phyloP scores from a whole-genome alignment of 2,113 vertebrate genomes.

The Caracal caracal region DNA sequence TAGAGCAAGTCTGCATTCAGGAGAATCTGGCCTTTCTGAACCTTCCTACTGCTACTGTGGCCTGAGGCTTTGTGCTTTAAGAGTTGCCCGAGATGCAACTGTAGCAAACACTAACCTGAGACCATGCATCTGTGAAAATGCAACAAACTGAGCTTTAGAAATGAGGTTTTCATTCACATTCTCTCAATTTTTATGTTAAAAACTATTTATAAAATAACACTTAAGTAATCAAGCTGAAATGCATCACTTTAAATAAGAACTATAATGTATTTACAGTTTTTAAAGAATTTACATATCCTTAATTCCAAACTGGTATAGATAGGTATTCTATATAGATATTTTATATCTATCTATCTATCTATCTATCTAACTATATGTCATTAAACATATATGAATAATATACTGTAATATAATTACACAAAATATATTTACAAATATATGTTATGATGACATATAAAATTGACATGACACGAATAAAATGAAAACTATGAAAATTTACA shows the following conservation, averaged over 20 bases:
- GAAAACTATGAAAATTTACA: background rate
- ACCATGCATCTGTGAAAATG: background rate
- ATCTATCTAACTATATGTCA: background rate
- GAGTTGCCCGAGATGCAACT: too few species aligned
- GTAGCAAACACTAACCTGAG: background rate
- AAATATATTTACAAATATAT: background rate
- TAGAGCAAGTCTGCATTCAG: background rate
- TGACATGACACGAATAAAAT: background rate
- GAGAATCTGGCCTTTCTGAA: background rate
- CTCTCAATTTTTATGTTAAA: background rate
- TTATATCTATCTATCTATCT: too few species aligned
- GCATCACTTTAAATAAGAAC: background rate
- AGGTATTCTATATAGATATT: background rate
- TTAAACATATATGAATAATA: background rate
- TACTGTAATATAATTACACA: background rate
- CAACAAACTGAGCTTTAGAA: background rate
- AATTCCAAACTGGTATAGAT: background rate
- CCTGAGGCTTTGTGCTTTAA: background rate
- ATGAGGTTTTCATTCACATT: background rate
- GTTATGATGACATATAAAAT: background rate
- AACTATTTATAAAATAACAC: background rate
- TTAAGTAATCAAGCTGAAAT: background rate
- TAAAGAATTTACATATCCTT: background rate
- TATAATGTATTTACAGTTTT: background rate
- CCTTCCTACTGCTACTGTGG: background rate